Conservation (phyloP, 2,113 vertebrate genomes). For the Dicrurus megarhynchus region DNA sequence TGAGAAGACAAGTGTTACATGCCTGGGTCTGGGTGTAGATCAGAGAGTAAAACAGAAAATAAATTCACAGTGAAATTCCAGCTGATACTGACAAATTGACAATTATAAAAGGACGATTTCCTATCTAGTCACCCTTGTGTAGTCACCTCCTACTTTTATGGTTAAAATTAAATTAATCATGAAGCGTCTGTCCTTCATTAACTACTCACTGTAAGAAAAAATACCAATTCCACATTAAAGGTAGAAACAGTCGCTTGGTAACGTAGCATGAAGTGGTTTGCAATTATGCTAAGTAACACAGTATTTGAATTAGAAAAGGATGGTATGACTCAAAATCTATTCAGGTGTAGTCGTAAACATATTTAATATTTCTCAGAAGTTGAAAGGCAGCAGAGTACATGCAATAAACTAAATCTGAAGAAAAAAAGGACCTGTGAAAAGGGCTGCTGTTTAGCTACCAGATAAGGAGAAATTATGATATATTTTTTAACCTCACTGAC, state of each 20-base stretch:
- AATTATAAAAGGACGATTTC: not conserved
- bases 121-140: not conserved
- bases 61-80: not conserved
- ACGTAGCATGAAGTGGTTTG: accelerated
- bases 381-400: not conserved
- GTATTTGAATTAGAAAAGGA: not conserved
- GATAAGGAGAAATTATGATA: not conserved
- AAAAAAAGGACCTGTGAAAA: not conserved
- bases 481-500: not conserved
- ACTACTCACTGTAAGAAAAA: not conserved
- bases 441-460: not conserved
- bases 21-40: not conserved
- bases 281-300: not conserved
- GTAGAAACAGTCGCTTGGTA: not conserved
- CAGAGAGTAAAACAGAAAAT: not conserved
- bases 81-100: not conserved
- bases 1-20: not conserved
- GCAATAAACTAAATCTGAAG: not conserved
- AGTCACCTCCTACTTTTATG: not conserved
- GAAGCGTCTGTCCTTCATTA: not conserved
- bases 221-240: not conserved
- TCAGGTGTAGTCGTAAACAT: not conserved
- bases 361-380: not conserved
- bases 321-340: not conserved
- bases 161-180: not conserved